Base-by-base conservation (phyloP, 2,797 vertebrate genomes). In the Sebastes paucispinis region DNA sequence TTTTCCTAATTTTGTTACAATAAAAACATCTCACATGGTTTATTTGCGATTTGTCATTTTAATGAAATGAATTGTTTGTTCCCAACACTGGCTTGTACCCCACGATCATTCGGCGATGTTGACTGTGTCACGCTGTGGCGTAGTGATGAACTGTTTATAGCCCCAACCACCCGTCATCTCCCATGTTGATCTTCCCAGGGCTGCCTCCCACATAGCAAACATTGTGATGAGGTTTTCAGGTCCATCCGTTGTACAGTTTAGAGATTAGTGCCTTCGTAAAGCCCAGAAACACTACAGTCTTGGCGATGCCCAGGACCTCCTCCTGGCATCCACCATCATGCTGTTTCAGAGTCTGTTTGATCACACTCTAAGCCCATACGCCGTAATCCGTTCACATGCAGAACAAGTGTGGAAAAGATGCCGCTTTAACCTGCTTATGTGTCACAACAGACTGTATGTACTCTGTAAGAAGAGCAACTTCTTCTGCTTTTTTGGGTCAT, bases 291-390 rank as follows among this genome's bases (percentile, higher is more conserved):
- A 43, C 63, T 11, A 9, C 18, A 39, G 55, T 72, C n/a, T 81
- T 75, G 69, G 71, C 36, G 1, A 6, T 27, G 66, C 72, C 75
- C 29, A 4, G 32, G 67, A 78, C 69, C 80, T n/a, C 68, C 68
- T 65, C 29, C 74, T 69, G 76, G 76, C 73, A 57, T 36, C 39
- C 47, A 27, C 25, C 59, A 34, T 22, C 66, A 52, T 43, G 64
- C 73, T 80, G 80, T 60, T 77, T 69, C 69, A 74, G 29, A 82
- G 81, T 82, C 79, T 79, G 87, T 80, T 58, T 78, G 58, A 80
- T 86, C 58, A 31, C 59, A 55, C n/a, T 60, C 64, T 75, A 58
- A 85, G 54, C 69, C 50, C 22, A 18, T 64, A 6, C 73, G 34
- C 50, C 39, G 29, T 88, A 83, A 81, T 83, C 87, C 25, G 2